Percentiles rank a stretch among this genome's conserved stretches.
phyloP scores from a whole-genome alignment of 1,140 invertebrate genomes.

The Ceratitis capitata region DNA sequence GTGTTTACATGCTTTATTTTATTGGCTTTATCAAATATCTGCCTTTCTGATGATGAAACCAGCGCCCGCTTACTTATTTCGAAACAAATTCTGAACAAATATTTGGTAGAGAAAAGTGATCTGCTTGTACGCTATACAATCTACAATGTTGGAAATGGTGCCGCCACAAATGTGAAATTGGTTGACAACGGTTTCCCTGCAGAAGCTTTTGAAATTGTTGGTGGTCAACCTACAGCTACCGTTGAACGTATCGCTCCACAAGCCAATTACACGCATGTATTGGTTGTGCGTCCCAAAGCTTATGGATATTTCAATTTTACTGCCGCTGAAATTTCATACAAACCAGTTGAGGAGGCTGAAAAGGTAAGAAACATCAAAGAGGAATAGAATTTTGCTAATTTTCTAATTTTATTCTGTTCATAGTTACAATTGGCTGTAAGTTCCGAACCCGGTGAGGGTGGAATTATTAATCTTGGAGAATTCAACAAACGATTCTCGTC shows the following conservation, averaged over 20 bases:
- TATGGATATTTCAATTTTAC: conserved; percentile 98
- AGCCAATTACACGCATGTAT: conserved; percentile 93
- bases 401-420: conserved; percentile 49
- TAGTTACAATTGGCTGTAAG: conserved; percentile 86
- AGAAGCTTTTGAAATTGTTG: conserved; percentile 86
- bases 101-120: conserved; percentile 98
- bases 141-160: conserved; percentile 85
- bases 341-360: conserved; percentile 78
- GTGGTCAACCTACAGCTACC: conserved; percentile 83
- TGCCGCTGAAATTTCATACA: conserved; percentile 91
- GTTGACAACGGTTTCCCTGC: conserved; percentile 90
- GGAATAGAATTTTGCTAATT: conserved; percentile 8
- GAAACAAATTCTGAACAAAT: conserved; percentile 96
- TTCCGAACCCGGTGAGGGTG: conserved; percentile 96
- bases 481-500: conserved; percentile 98
- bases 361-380: conserved; percentile 67
- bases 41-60: conserved; percentile 71
- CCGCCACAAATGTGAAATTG: conserved; percentile 89
- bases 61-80: conserved; percentile 80
- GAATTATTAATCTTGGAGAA: conserved; percentile 93
- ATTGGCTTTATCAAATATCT: conserved; percentile 53
- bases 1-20: conserved; percentile 52
- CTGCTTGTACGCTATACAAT: conserved; percentile 92
- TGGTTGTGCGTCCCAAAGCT: conserved; percentile 88
- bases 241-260: conserved; percentile 91